These are phyloP conservation scores for Hippasteria phrygiana DNA, from an alignment of 53 echinoderm and acorn worm genomes.

Conservation along the genomic window DNA sequence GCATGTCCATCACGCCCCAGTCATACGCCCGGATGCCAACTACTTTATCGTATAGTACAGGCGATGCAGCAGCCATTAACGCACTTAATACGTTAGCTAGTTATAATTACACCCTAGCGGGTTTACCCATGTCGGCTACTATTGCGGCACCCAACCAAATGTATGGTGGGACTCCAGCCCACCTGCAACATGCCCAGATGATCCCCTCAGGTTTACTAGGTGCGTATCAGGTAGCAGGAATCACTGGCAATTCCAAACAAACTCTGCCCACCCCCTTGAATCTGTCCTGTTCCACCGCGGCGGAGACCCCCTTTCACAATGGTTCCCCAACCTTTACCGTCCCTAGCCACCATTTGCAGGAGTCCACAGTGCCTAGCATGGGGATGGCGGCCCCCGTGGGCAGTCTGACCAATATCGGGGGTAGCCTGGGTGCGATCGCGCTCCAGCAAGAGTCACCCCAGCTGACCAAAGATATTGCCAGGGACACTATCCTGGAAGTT, in stretches of 20 bases:
- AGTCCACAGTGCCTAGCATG: conserved; percentile 73
- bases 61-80: conserved; percentile 70
- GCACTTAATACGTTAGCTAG: conserved; percentile 81
- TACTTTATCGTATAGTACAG: conserved; percentile 51
- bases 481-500: conserved; percentile 90
- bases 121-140: conserved; percentile 62
- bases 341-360: conserved; percentile 69
- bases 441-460: conserved; percentile 29
- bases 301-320: conserved; percentile 49
- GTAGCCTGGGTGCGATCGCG: conserved; percentile 4
- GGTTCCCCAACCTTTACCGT: conserved; percentile 62
- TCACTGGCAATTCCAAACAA: conserved; percentile 58
- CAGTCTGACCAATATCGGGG: conserved; percentile 58
- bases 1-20: conserved; percentile 53
- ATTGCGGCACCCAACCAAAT: conserved; percentile 82
- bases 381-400: conserved; percentile 59
- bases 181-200: conserved; percentile 74
- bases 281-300: conserved; percentile 31
- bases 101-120: conserved; percentile 78
- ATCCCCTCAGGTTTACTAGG: conserved; percentile 91
- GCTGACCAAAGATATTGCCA: conserved; percentile 72
- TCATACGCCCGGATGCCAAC: conserved; percentile 58
- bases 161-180: conserved; percentile 84
- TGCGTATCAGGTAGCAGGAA: conserved; percentile 79
- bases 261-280: conserved; percentile 63